Conservation (phyloP, 2,113 vertebrate genomes). For the Cervus canadensis region DNA sequence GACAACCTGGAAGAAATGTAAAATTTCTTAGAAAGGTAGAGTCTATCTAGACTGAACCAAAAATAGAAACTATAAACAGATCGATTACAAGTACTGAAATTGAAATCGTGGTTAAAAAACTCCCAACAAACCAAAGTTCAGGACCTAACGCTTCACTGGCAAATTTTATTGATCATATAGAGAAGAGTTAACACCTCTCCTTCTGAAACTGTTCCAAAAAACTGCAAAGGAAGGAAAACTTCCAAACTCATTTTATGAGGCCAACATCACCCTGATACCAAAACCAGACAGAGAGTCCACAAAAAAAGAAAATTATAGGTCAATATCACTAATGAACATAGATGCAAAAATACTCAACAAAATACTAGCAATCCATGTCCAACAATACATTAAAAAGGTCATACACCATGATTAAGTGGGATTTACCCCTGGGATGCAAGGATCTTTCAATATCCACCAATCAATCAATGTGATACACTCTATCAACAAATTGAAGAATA, state of each 20-base stretch:
- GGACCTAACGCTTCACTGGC: background rate
- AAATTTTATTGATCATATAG: background rate
- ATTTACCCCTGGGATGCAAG: background rate
- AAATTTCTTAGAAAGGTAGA: background rate
- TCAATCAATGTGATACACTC: background rate
- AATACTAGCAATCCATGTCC: background rate
- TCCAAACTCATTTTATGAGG: background rate
- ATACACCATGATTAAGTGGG: background rate
- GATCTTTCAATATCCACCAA: background rate
- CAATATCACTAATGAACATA: background rate
- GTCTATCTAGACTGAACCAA: background rate
- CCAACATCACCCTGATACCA: background rate
- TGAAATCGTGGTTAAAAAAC: background rate
- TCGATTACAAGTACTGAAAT: background rate
- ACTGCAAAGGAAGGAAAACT: background rate
- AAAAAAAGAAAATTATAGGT: background rate
- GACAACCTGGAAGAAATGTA: background rate
- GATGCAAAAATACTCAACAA: background rate
- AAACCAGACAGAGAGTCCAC: background rate
- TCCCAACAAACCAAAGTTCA: background rate
- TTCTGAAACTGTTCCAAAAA: background rate
- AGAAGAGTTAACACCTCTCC: background rate
- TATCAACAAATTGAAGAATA: background rate
- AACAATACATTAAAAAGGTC: background rate
- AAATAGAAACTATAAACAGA: background rate